These are phyloP conservation scores for Platycercus adscitus DNA, from an alignment of 2,113 vertebrate genomes.

Conservation along the genomic window DNA sequence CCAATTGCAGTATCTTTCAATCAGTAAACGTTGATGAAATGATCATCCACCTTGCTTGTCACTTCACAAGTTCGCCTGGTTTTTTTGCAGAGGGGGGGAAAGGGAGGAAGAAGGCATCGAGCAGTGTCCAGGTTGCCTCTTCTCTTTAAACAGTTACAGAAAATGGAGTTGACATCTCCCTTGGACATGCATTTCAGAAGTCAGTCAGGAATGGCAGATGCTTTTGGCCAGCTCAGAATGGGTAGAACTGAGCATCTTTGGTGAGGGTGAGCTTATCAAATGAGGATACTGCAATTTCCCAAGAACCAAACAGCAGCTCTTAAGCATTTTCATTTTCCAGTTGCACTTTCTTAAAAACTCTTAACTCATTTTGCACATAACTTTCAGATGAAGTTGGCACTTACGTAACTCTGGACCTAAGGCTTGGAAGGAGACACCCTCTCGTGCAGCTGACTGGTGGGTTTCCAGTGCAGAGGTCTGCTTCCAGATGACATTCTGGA, in stretches of 20 bases:
- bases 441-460: constrained; percentile 26
- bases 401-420: constrained; percentile 37
- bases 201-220: background rate
- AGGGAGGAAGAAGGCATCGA: constrained; percentile 61
- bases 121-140: constrained; percentile 54
- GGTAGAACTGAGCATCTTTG: constrained; percentile 19
- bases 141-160: constrained; percentile 9
- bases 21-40: constrained; percentile 77
- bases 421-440: constrained; percentile 30
- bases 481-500: constrained; percentile 41
- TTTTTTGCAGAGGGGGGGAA: constrained; percentile 66
- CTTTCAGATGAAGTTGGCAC: constrained; percentile 62
- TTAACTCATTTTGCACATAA: constrained; percentile 78
- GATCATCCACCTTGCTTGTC: constrained; percentile 78
- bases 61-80: constrained; percentile 64
- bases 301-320: constrained; percentile 67
- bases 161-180: constrained; percentile 1
- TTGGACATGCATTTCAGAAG: background rate
- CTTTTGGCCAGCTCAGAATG: constrained; percentile 37
- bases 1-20: constrained; percentile 87
- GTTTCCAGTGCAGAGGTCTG: constrained; percentile 15
- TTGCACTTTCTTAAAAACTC: constrained; percentile 36
- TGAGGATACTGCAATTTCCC: constrained; percentile 81
- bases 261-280: constrained; percentile 48
- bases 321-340: constrained; percentile 70